These are phyloP conservation scores for Heteropelma amictum DNA, from an alignment of 2,888 invertebrate species.

Conservation along the genomic window DNA sequence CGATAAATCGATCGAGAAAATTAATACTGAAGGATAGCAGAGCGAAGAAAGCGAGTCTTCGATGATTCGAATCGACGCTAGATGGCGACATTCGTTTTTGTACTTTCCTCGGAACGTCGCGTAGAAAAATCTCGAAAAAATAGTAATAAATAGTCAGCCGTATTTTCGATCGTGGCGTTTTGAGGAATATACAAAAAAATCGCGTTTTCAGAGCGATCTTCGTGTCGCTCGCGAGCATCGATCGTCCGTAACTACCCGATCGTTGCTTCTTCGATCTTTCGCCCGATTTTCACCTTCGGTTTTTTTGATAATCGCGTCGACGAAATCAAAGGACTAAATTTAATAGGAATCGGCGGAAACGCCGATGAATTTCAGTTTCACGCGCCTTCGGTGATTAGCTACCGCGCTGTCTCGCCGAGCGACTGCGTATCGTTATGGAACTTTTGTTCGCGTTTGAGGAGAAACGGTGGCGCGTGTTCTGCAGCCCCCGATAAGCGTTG, in stretches of 20 bases:
- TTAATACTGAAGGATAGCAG: constrained; percentile 10
- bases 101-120: too few species aligned
- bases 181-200: too few species aligned
- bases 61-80: too few species aligned
- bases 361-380: neutral
- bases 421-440: too few species aligned
- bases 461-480: constrained; percentile 23
- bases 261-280: neutral
- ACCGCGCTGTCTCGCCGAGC: too few species aligned
- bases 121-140: too few species aligned
- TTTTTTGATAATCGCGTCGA: neutral
- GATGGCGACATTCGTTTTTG: too few species aligned
- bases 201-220: too few species aligned
- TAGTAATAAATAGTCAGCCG: too few species aligned
- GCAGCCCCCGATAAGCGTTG: constrained; percentile 29
- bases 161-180: too few species aligned
- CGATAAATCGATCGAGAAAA: neutral
- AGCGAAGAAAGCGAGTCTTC: too few species aligned
- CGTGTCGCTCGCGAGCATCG: neutral
- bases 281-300: constrained; percentile 18
- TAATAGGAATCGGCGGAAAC: constrained; percentile 32
- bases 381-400: too few species aligned
- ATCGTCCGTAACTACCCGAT: neutral
- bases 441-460: neutral
- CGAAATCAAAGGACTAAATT: constrained; percentile 6